phyloP scores from a whole-genome alignment of 2,797 vertebrate species.

The Brachymystax lenok region DNA sequence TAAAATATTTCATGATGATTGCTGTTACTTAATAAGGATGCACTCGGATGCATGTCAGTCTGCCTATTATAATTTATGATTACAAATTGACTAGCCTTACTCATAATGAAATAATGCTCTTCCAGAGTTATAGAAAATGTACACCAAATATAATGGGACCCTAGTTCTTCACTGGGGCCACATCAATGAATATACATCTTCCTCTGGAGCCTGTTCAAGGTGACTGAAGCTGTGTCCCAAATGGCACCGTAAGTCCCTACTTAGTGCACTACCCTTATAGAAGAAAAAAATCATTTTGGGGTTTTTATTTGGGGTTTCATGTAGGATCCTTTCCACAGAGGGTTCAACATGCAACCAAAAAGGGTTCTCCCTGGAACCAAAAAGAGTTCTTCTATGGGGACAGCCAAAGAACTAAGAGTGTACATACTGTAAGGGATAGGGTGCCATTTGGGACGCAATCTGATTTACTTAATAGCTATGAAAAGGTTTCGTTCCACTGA shows the following conservation, averaged over 20 bases:
- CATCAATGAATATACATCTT: conserved; percentile 24
- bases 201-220: conserved; percentile 56
- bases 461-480: conserved; percentile 73
- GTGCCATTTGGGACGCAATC: not conserved
- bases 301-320: too few relatives aligned
- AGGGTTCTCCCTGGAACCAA: too few relatives aligned
- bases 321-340: too few relatives aligned
- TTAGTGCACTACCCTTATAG: not conserved
- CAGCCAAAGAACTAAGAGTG: too few relatives aligned
- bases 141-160: conserved; percentile 5
- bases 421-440: not conserved
- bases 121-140: not conserved
- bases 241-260: not conserved
- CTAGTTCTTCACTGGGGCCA: conserved; percentile 11
- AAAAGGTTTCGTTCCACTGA: conserved; percentile 69
- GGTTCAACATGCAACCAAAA: too few relatives aligned
- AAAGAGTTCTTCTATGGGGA: too few relatives aligned
- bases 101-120: not conserved
- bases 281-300: too few relatives aligned
- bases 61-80: not conserved
- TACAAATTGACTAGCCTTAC: not conserved
- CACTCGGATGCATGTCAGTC: not conserved
- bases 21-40: too few relatives aligned
- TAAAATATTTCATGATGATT: too few relatives aligned
- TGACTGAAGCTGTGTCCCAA: conserved; percentile 53